Evolutionary conservation across 1,140 invertebrate species (phyloP), one percentile per base, ranked within the genome.

Genomic region (Magallana gigas): DNA sequence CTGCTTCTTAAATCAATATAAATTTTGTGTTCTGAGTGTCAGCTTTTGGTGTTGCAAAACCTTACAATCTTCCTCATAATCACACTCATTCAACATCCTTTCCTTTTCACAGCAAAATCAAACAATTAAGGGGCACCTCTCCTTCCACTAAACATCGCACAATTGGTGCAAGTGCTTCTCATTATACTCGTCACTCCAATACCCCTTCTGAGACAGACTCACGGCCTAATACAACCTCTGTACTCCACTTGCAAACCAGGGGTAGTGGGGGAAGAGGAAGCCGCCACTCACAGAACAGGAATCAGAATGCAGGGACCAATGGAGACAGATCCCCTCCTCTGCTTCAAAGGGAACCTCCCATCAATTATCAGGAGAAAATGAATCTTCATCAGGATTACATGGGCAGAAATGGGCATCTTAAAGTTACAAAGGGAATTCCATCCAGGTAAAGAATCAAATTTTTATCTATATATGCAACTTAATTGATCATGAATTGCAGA

Each of bases 381-480:
- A 92, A 93, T 85, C 85, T 92, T 60, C 92, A 92, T 84, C 92
- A 93, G 14, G 88, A 90, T 64, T 93, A 92, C 85, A 91, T 91
- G 82, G 92, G 90, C 58, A 89, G 91, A 16, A 68, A 83, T 12
- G 92, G 92, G 36, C 91, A 91, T 83, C 84, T 92, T 8, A 89
- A 87, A 60, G 57, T 88, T 36, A 29, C 84, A 57, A 85, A 60
- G 18, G 58, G 1, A 18, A 57, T 16, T 85, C 23, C 64, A 14
- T 85, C 68, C 64, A 80, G 29, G 62, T 85, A 23, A 59, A 12
- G 71, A 59, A 18, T 8, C 36, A 48, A 48, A 48, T 4, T 2
- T 48, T 48, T 48, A 48, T 48, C 5, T 48, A 23, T 23, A 23
- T 23, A 48, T 48, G 36, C 36, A 48, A 5, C 36, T 48, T 48